These are phyloP conservation scores for Gorsachius magnificus DNA, from an alignment of 2,797 vertebrate species.

Conservation along the genomic window DNA sequence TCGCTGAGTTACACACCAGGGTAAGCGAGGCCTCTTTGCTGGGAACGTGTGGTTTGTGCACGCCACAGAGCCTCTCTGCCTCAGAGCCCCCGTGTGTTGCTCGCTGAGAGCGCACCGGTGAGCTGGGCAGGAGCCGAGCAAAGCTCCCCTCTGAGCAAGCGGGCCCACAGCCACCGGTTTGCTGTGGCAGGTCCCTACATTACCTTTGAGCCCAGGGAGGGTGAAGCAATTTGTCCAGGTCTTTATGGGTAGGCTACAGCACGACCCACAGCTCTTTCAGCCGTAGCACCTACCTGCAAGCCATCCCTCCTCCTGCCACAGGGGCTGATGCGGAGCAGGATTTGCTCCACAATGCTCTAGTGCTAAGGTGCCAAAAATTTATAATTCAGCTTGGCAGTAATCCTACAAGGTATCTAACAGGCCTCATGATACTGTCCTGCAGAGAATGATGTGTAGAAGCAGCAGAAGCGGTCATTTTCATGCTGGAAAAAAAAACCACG, in stretches of 20 bases:
- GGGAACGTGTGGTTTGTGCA: background rate
- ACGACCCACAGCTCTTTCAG: background rate
- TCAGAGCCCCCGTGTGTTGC: background rate
- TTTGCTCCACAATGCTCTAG: background rate
- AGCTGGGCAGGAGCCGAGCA: background rate
- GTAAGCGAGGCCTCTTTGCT: background rate
- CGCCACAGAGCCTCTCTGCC: fast-evolving
- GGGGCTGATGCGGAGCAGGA: background rate
- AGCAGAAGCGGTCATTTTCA: background rate
- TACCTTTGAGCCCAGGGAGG: background rate
- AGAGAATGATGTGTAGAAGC: background rate
- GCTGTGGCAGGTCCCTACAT: background rate
- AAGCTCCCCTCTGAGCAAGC: background rate
- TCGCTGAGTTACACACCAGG: background rate
- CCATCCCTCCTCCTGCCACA: background rate
- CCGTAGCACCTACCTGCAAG: background rate
- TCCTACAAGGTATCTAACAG: background rate
- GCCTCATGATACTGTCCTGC: background rate
- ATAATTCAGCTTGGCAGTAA: background rate
- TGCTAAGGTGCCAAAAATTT: background rate
- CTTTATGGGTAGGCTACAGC: background rate
- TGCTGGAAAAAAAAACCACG: background rate
- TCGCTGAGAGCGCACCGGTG: background rate
- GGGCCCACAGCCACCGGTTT: background rate
- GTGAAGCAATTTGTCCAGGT: background rate